phyloP scores from a whole-genome alignment of 2,888 invertebrate species.

The Pyrgus malvae region DNA sequence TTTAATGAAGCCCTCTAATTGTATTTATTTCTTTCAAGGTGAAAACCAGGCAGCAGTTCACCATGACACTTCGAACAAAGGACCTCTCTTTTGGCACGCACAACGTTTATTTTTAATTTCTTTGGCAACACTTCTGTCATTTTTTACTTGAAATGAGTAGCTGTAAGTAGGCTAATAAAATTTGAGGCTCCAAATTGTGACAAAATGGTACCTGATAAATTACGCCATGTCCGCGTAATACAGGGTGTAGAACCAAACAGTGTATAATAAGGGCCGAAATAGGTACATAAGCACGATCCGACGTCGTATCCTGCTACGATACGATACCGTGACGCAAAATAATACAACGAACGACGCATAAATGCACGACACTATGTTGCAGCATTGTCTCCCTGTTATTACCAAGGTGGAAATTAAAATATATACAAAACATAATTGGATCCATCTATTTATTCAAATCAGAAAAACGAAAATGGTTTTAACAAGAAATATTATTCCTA shows the following conservation, averaged over 20 bases:
- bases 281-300: too few species aligned
- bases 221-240: background rate
- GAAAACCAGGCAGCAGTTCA: constrained; percentile 85
- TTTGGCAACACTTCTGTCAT: constrained; percentile 49
- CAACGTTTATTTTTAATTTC: constrained; percentile 52
- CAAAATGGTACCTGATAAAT: constrained; percentile 19
- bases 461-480: too few species aligned
- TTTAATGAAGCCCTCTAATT: constrained; percentile 16
- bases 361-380: too few species aligned
- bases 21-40: constrained; percentile 57
- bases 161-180: constrained; percentile 17
- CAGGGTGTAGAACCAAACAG: too few species aligned
- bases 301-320: background rate
- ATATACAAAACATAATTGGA: too few species aligned
- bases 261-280: too few species aligned
- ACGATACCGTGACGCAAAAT: too few species aligned
- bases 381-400: too few species aligned
- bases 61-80: constrained; percentile 83
- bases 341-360: too few species aligned
- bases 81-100: constrained; percentile 64
- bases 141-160: constrained; percentile 47
- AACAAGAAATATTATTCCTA: too few species aligned
- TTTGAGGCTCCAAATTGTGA: constrained; percentile 12
- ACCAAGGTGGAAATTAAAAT: too few species aligned
- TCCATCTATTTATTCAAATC: too few species aligned